phyloP scores from a whole-genome alignment of 2,888 invertebrate genomes.

The Hermaeophaga mercurialis region DNA sequence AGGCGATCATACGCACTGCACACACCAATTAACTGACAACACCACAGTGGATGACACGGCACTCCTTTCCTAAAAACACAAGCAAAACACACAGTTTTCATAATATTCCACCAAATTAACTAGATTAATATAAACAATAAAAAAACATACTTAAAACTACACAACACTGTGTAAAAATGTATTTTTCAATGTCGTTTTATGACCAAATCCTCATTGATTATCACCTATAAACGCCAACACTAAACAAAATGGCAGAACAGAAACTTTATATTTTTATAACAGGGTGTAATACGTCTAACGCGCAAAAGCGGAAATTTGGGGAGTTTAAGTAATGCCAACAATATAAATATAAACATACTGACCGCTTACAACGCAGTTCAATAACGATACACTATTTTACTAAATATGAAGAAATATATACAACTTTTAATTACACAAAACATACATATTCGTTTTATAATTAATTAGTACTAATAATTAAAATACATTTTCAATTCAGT shows the following conservation, averaged over 20 bases:
- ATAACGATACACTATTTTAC: too few species aligned
- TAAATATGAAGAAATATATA: too few species aligned
- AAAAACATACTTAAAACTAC: conserved; percentile 52
- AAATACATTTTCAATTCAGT: too few species aligned
- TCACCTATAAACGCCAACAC: conserved; percentile 28
- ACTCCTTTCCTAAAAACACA: conserved; percentile 58
- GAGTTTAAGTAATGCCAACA: too few species aligned
- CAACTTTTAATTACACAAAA: too few species aligned
- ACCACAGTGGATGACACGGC: conserved; percentile 57
- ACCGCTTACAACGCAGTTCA: too few species aligned
- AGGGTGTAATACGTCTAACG: too few species aligned
- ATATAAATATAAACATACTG: too few species aligned
- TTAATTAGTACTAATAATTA: too few species aligned
- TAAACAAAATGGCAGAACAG: conserved; percentile 35
- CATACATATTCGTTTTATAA: too few species aligned
- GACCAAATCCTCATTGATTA: conserved; percentile 9
- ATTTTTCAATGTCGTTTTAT: conserved; percentile 14
- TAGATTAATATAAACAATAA: conserved; percentile 37
- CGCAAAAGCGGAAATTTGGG: too few species aligned
- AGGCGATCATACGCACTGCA: conserved; percentile 73
- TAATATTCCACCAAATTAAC: conserved; percentile 40
- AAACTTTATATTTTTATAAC: too few species aligned
- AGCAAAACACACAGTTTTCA: conserved; percentile 46
- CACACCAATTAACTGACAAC: conserved; percentile 63
- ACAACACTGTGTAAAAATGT: conserved; percentile 44